Conservation (phyloP, 2,797 vertebrate species). For the Moxostoma hubbsi region DNA sequence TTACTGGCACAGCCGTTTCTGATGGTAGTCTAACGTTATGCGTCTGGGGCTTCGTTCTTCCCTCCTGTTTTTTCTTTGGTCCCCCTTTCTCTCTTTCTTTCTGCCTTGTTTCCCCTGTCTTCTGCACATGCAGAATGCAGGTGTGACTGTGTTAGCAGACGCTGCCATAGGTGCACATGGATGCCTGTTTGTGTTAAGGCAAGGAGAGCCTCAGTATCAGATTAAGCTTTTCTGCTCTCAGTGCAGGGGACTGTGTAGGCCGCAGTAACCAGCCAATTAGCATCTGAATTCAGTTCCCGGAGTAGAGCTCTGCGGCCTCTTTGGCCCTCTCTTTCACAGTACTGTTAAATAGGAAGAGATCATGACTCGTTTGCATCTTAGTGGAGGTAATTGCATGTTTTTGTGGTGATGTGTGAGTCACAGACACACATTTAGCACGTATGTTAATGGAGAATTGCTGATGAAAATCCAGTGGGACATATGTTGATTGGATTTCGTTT, state of each 20-base stretch:
- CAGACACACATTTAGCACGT: neutral
- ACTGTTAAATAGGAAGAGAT: constrained; percentile 31
- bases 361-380: constrained; percentile 3
- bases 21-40: constrained; percentile 11
- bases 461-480: neutral
- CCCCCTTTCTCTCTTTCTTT: constrained; percentile 7
- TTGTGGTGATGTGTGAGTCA: neutral
- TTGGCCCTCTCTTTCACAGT: constrained; percentile 18
- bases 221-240: constrained; percentile 19
- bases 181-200: constrained; percentile 8
- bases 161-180: constrained; percentile 6
- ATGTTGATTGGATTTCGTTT: neutral
- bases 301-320: constrained; percentile 4
- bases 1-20: constrained; percentile 62
- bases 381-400: constrained; percentile 35
- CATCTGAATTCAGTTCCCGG: constrained; percentile 9
- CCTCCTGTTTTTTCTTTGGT: constrained; percentile 22
- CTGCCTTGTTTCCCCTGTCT: neutral
- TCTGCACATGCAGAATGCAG: constrained; percentile 43
- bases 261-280: constrained; percentile 57
- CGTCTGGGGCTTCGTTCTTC: constrained; percentile 40
- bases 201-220: constrained; percentile 37
- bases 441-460: neutral
- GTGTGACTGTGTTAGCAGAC: constrained; percentile 43
- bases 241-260: constrained; percentile 40